phyloP scores from a whole-genome alignment of 1,140 invertebrate genomes.

The Lamellibrachia luymesi region DNA sequence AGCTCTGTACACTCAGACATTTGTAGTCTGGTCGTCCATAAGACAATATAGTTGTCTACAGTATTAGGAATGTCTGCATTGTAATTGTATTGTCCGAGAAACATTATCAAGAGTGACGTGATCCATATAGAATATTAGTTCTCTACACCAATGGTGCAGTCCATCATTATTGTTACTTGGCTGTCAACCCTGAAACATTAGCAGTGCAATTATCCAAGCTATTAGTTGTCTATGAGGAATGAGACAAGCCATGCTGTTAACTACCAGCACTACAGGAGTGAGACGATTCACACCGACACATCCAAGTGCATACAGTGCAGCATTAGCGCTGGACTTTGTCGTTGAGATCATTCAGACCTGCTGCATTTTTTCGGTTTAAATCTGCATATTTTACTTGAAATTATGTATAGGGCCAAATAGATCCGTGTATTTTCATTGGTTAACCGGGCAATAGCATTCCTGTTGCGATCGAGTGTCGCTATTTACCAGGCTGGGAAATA shows the following conservation, averaged over 20 bases:
- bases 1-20: not conserved
- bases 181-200: not conserved
- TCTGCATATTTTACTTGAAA: too few relatives aligned
- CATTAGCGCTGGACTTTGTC: not conserved
- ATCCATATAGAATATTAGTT: not conserved
- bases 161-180: not conserved
- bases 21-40: not conserved
- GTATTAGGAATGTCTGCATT: not conserved
- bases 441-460: too few relatives aligned
- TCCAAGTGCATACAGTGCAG: not conserved
- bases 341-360: too few relatives aligned
- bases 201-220: not conserved
- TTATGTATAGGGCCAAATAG: too few relatives aligned
- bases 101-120: not conserved
- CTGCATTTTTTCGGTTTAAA: too few relatives aligned
- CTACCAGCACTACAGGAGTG: not conserved
- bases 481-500: too few relatives aligned
- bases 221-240: not conserved
- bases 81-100: not conserved
- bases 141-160: not conserved
- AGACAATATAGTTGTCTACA: not conserved
- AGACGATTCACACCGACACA: not conserved
- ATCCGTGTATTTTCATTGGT: too few relatives aligned
- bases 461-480: too few relatives aligned
- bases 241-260: not conserved